Evolutionary conservation across 2,113 vertebrate species (phyloP), one percentile per base, ranked within the genome.

Genomic region (Lamprologus tigripictilis): DNA sequence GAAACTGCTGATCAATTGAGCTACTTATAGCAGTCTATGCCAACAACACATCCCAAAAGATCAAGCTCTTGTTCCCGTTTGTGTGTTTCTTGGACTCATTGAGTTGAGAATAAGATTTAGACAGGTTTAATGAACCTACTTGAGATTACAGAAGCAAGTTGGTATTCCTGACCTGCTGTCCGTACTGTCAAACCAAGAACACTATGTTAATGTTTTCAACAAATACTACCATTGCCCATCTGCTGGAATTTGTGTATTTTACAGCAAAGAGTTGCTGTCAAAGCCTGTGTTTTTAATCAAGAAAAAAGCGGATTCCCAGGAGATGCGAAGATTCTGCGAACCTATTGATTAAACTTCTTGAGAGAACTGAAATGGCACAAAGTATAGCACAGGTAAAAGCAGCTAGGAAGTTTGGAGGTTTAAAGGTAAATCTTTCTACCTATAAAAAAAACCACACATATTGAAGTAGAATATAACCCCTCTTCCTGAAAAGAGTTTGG

Each of bases 121-220:
- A 87, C 54, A 81, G 91, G 83, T 91, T 89, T 92, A 93, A 93
- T 95, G 92, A 95, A 95, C 80, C 90, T 95, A 78, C 86, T 26
- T 86, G 90, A 92, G 93, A 95, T 96, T 93, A 92, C 88, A 79
- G 82, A n/a, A 45, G 84, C 68, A 14, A 76, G 82, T 82, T 86
- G 83, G 89, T 86, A 84, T 92, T 92, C 76, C 78, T 86, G 45
- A 47, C 47, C 76, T 68, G 78, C 87, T 84, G 78, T 79, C 80
- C 21, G 31, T 57, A 78, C 86, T 89, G 88, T 92, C 87, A 93
- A 86, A 93, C 85, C 82, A 84, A 84, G 82, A 93, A 66, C 63
- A 9, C 88, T 92, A 87, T 92, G 90, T 86, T 93, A 89, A 95
- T 90, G 78, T 85, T 83, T 85, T 51, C 76, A 84, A 90, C 87